These are phyloP conservation scores for Melolontha melolontha DNA, from an alignment of 2,888 invertebrate species.

Conservation along the genomic window DNA sequence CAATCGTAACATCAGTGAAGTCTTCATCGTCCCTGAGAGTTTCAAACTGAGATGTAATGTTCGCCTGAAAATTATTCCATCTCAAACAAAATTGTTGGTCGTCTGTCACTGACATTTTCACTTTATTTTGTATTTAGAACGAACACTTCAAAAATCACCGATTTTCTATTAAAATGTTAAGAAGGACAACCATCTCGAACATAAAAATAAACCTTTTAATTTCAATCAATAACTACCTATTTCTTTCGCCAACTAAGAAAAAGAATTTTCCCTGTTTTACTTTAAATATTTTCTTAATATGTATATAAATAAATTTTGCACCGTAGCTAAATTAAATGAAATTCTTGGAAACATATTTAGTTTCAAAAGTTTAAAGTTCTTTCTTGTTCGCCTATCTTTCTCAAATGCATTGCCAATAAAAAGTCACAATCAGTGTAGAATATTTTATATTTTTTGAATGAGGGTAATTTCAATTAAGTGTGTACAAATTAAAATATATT, in stretches of 20 bases:
- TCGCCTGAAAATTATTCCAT: conserved; percentile 91
- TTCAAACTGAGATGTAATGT: conserved; percentile 89
- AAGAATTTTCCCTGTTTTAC: conserved; percentile 60
- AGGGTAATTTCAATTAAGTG: too few relatives aligned
- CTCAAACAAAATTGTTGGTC: conserved; percentile 90
- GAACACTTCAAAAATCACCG: conserved; percentile 40
- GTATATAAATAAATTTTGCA: not conserved
- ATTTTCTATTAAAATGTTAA: conserved; percentile 38
- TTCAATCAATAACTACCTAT: conserved; percentile 63
- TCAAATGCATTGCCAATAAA: too few relatives aligned
- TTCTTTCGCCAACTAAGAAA: conserved; percentile 65
- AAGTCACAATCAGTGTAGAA: too few relatives aligned
- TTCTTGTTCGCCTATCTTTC: too few relatives aligned
- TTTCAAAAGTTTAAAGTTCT: too few relatives aligned
- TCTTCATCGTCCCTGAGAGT: conserved; percentile 86
- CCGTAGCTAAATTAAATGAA: not conserved
- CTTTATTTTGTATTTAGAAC: conserved; percentile 27
- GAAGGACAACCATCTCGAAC: conserved; percentile 54
- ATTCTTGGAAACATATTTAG: too few relatives aligned
- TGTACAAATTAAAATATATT: too few relatives aligned
- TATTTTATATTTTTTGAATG: too few relatives aligned
- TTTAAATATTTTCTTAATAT: not conserved
- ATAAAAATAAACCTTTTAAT: conserved; percentile 64
- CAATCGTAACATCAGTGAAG: conserved; percentile 89
- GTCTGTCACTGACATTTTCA: conserved; percentile 65